Percentiles rank a stretch among this genome's conserved stretches.
Conservation (phyloP, 1,140 invertebrate genomes). For the Euura lappo region DNA sequence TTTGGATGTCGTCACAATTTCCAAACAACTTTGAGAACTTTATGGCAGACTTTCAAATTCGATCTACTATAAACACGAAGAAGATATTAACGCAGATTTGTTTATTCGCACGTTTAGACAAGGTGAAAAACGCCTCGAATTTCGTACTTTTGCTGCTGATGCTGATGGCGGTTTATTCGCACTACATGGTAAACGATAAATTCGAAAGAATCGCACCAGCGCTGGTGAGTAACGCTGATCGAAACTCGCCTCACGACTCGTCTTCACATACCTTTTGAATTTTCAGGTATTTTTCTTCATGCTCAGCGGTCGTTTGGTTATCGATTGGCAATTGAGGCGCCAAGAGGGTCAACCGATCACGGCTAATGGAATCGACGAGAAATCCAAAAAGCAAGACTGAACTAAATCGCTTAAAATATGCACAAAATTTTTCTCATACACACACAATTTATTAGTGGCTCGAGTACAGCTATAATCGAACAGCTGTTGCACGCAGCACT, state of each 20-base stretch:
- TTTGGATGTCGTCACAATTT: too few species aligned
- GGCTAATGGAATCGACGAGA: constrained; percentile 56
- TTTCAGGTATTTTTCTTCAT: constrained; percentile 89
- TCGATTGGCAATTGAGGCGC: constrained; percentile 69
- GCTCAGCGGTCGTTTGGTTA: constrained; percentile 89
- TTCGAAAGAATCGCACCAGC: constrained; percentile 92
- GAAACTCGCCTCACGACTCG: not conserved
- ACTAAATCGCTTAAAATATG: constrained; percentile 19
- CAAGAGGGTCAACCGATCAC: constrained; percentile 48
- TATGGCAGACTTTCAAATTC: too few species aligned
- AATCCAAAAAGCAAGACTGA: constrained; percentile 60
- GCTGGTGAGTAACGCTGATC: constrained; percentile 62
- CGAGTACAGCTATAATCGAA: not conserved
- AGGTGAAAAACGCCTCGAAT: constrained; percentile 89
- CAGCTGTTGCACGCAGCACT: not conserved
- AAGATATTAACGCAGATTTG: not conserved
- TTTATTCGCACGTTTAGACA: constrained; percentile 67
- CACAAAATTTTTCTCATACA: not conserved
- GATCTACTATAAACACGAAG: too few species aligned
- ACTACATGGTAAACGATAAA: constrained; percentile 90
- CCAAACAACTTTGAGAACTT: too few species aligned
- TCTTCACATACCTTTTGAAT: not conserved
- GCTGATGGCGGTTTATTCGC: constrained; percentile 89
- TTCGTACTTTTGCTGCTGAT: constrained; percentile 81
- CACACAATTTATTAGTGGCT: not conserved